A percentile compares a stretch with the other conserved stretches of the same genome.
phyloP scores from a whole-genome alignment of 2,113 vertebrate species.

The Psittacara wagleri region DNA sequence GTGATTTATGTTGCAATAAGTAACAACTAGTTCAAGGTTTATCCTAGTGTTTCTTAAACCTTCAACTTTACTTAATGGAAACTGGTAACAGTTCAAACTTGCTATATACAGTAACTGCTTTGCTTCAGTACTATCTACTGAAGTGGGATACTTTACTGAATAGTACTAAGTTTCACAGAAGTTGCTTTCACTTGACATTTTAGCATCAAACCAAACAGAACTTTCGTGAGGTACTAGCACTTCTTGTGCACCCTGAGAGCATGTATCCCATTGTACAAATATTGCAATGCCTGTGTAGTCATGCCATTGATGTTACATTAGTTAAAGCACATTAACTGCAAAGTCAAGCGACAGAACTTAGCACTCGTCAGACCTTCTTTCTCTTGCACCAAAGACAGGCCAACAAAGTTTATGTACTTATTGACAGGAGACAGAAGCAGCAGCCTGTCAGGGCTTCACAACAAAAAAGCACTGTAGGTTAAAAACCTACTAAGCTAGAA shows the following conservation, averaged over 20 bases:
- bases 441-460: not conserved
- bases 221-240: not conserved
- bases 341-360: not conserved
- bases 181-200: not conserved
- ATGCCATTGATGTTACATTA: not conserved
- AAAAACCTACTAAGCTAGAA: not conserved
- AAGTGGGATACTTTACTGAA: not conserved
- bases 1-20: not conserved
- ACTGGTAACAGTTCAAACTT: not conserved
- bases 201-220: not conserved
- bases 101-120: not conserved
- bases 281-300: not conserved
- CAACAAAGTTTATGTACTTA: not conserved
- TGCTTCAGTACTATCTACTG: not conserved
- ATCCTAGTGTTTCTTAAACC: not conserved
- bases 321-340: not conserved
- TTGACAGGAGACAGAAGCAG: not conserved
- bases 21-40: not conserved
- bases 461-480: not conserved
- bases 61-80: not conserved
- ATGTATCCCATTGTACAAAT: rapidly evolving
- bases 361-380: not conserved
- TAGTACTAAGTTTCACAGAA: not conserved
- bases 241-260: not conserved
- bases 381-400: not conserved